These are phyloP conservation scores for Norana najaformis DNA, from an alignment of 2,888 invertebrate species.

Conservation along the genomic window DNA sequence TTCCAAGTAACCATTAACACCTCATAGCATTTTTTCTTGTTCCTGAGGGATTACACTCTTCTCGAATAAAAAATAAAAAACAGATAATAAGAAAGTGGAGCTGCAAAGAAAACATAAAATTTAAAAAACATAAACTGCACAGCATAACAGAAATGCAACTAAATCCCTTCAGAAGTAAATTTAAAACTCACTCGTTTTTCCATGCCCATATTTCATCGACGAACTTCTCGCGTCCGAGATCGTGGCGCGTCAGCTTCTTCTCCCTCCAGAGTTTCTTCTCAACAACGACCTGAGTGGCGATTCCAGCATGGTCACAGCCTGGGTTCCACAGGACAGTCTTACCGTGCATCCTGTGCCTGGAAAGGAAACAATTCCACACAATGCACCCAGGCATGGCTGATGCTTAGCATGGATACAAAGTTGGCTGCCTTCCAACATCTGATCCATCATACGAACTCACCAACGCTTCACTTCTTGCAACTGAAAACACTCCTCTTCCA, in stretches of 20 bases:
- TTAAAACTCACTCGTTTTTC: conserved; percentile 76
- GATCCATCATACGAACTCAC: too few species aligned
- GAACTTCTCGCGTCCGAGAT: conserved; percentile 91
- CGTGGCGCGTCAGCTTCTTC: conserved; percentile 81
- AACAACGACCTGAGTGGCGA: conserved; percentile 97
- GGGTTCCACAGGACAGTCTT: conserved; percentile 91
- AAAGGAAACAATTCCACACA: background rate
- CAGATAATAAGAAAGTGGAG: too few species aligned
- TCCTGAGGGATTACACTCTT: too few species aligned
- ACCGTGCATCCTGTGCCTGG: conserved; percentile 89
- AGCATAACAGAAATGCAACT: background rate
- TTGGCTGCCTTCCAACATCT: too few species aligned
- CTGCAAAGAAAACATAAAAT: too few species aligned
- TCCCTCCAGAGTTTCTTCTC: conserved; percentile 93
- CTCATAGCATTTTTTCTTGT: too few species aligned
- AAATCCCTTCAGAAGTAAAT: background rate
- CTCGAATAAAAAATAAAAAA: too few species aligned
- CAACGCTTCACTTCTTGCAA: too few species aligned
- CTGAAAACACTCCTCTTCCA: too few species aligned
- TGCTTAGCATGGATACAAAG: background rate
- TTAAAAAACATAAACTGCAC: background rate
- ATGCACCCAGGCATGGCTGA: background rate
- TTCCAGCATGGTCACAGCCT: conserved; percentile 98
- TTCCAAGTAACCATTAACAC: too few species aligned
- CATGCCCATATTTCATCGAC: conserved; percentile 92